A percentile compares a stretch with the other conserved stretches of the same genome.
Conservation (phyloP, 2,888 invertebrate species). For the Microctonus aethiopoides region DNA sequence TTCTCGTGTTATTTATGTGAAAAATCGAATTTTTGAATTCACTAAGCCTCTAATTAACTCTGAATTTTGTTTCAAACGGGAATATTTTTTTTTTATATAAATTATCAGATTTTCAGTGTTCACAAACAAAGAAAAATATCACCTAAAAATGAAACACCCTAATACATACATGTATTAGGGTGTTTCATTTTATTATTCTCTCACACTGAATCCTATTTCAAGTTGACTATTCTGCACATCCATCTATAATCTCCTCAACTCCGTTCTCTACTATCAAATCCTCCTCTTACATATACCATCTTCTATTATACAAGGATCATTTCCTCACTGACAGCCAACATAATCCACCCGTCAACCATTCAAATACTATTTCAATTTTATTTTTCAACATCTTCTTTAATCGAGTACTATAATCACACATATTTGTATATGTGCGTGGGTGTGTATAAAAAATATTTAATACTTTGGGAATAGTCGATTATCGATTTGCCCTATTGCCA, state of each 20-base stretch:
- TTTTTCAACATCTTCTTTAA: slow-evolving; percentile 12
- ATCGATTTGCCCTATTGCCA: background rate
- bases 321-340: slow-evolving; percentile 28
- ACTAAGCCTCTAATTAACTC: too few species aligned
- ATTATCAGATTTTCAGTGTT: too few species aligned
- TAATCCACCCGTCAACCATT: slow-evolving; percentile 23
- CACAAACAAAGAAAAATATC: too few species aligned
- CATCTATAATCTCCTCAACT: background rate
- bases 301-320: slow-evolving; percentile 31
- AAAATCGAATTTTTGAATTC: too few species aligned
- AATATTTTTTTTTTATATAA: too few species aligned
- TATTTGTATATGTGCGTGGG: slow-evolving; percentile 37
- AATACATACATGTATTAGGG: too few species aligned
- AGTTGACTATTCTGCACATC: background rate
- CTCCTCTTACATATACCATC: slow-evolving; percentile 17
- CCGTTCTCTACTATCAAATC: slow-evolving; percentile 1
- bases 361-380: slow-evolving; percentile 36
- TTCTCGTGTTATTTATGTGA: too few species aligned
- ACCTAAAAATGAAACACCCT: too few species aligned
- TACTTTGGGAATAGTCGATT: slow-evolving; percentile 27
- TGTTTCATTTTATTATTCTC: too few species aligned
- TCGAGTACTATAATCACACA: background rate
- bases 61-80: too few species aligned
- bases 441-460: too few species aligned
- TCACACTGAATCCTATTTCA: background rate